A percentile compares a stretch with the other conserved stretches of the same genome.
Evolutionary conservation across 2,113 vertebrate species (phyloP).

Genomic region (Microcebus griseorufus): DNA sequence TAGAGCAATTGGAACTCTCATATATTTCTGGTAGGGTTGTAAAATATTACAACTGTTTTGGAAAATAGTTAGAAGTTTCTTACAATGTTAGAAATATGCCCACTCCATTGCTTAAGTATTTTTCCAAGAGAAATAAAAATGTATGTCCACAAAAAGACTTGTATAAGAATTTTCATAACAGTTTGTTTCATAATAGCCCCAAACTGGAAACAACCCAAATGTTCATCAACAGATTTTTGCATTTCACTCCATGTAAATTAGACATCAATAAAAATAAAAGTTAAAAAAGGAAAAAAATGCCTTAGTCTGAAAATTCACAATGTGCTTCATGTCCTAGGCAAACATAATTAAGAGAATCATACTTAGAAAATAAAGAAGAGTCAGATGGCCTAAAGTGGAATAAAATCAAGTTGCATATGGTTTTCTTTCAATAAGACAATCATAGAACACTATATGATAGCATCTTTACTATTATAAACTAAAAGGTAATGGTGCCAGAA

Average conservation of each 20-base stretch:
- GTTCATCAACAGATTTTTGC: background rate
- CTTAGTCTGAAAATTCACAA: background rate
- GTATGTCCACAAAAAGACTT: slow-evolving; percentile 6
- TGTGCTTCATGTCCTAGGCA: background rate
- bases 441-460: background rate
- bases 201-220: background rate
- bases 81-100: background rate
- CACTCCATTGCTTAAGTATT: background rate
- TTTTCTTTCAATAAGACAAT: slow-evolving; percentile 18
- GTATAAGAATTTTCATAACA: background rate
- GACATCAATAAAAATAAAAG: background rate
- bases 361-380: background rate
- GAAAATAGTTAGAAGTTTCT: background rate
- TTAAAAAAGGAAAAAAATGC: background rate
- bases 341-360: background rate
- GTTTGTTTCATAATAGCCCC: background rate
- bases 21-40: background rate
- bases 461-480: background rate
- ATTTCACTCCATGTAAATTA: background rate
- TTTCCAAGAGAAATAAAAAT: background rate
- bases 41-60: background rate
- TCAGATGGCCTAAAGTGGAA: background rate
- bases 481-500: background rate
- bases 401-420: background rate
- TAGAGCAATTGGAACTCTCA: background rate